Percentiles rank a stretch among this genome's conserved stretches.
phyloP scores from a whole-genome alignment of 1,140 invertebrate genomes.

The Bombus superbus region DNA sequence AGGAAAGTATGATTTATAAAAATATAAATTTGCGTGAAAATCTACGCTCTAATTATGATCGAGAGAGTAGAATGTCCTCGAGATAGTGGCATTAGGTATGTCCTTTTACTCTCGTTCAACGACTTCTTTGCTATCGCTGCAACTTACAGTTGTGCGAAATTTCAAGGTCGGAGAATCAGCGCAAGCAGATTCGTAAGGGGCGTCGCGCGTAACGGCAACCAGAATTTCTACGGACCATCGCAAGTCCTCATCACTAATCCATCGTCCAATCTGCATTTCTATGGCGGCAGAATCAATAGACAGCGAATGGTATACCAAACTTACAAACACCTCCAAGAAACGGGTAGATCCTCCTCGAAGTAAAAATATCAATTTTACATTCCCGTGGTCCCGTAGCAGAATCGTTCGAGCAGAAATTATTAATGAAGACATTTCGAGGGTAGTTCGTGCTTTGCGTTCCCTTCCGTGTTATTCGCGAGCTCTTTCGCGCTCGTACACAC shows the following conservation, averaged over 20 bases:
- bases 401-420: constrained; percentile 53
- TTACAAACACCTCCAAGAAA: background rate
- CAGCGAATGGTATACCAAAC: constrained; percentile 3
- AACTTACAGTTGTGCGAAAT: background rate
- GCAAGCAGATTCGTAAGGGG: background rate
- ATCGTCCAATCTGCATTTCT: constrained; percentile 18
- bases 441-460: constrained; percentile 7
- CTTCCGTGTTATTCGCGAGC: constrained; percentile 23
- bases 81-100: too few relatives aligned
- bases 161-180: background rate
- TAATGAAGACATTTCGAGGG: constrained; percentile 62
- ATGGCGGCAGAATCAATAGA: constrained; percentile 1
- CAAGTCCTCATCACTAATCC: constrained; percentile 20
- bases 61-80: too few relatives aligned
- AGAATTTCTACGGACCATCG: background rate
- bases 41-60: too few relatives aligned
- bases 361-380: constrained; percentile 42
- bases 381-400: constrained; percentile 20
- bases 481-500: constrained; percentile 15
- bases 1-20: too few relatives aligned
- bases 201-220: background rate
- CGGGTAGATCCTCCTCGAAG: background rate
- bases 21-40: too few relatives aligned
- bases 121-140: background rate
- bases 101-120: too few relatives aligned